phyloP scores from a whole-genome alignment of 2,888 invertebrate species.

The Caenorhabditis japonica region DNA sequence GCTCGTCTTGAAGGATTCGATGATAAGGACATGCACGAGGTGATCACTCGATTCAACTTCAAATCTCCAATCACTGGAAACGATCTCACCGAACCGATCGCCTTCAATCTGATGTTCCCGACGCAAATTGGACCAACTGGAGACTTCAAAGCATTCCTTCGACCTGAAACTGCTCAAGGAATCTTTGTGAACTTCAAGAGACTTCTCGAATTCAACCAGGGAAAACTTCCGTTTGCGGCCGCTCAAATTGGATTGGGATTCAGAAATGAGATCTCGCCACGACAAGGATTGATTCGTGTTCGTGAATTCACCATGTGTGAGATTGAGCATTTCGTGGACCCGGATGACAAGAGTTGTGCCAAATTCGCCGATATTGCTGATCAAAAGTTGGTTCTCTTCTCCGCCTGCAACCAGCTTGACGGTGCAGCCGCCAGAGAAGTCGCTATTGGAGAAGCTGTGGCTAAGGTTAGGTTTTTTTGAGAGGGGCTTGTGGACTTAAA shows the following conservation, averaged over 20 bases:
- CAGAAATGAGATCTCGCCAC: slow-evolving; percentile 98
- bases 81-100: slow-evolving; percentile 92
- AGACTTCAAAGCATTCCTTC: slow-evolving; percentile 87
- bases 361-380: slow-evolving; percentile 86
- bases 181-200: slow-evolving; percentile 99
- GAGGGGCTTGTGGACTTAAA: too few relatives aligned
- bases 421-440: slow-evolving; percentile 87
- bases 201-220: slow-evolving; percentile 93
- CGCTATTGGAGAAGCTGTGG: slow-evolving; percentile 91
- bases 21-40: slow-evolving; percentile 74
- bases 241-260: slow-evolving; percentile 99
- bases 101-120: slow-evolving; percentile 99
- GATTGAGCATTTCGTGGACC: slow-evolving; percentile 99
- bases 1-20: slow-evolving; percentile 81
- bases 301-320: slow-evolving; percentile 96
- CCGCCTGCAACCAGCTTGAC: slow-evolving; percentile 97
- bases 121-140: slow-evolving; percentile 98
- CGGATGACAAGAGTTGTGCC: slow-evolving; percentile 87
- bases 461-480: slow-evolving; percentile 79
- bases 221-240: slow-evolving; percentile 88
- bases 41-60: slow-evolving; percentile 90
- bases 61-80: slow-evolving; percentile 95
- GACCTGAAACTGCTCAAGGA: slow-evolving; percentile 99
- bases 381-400: slow-evolving; percentile 87
- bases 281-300: slow-evolving; percentile 79